Conservation (phyloP, 2,888 invertebrate species). For the Druceiella hillmani region DNA sequence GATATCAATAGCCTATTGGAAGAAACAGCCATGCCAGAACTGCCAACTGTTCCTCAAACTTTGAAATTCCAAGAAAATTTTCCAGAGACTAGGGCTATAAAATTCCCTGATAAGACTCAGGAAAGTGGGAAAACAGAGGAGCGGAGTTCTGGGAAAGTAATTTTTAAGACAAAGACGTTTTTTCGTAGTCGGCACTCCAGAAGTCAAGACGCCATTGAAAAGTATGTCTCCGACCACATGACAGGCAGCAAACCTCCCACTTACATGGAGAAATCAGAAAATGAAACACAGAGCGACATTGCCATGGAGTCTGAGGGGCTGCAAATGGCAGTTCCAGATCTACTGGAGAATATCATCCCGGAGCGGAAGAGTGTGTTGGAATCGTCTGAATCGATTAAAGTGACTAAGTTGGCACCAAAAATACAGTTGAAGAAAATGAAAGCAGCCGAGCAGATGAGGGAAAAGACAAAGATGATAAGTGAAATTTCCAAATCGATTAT, state of each 20-base stretch:
- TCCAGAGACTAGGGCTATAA: slow-evolving; percentile 47
- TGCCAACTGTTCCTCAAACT: slow-evolving; percentile 50
- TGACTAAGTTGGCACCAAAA: slow-evolving; percentile 49
- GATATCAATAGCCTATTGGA: slow-evolving; percentile 59
- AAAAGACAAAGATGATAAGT: slow-evolving; percentile 30
- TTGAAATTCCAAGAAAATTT: slow-evolving; percentile 53
- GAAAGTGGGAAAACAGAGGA: slow-evolving; percentile 30
- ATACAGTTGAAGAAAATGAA: slow-evolving; percentile 50
- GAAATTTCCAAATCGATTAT: slow-evolving; percentile 26
- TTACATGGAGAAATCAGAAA: slow-evolving; percentile 40
- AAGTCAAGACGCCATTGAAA: slow-evolving; percentile 50
- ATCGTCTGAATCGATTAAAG: slow-evolving; percentile 50
- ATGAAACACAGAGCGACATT: slow-evolving; percentile 41
- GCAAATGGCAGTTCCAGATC: too few species aligned
- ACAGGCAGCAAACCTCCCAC: slow-evolving; percentile 46
- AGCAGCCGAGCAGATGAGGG: slow-evolving; percentile 38
- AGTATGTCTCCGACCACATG: slow-evolving; percentile 48
- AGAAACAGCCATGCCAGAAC: slow-evolving; percentile 53
- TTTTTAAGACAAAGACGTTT: slow-evolving; percentile 52
- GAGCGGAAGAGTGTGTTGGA: slow-evolving; percentile 38
- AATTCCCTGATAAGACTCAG: slow-evolving; percentile 38
- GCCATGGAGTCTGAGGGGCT: slow-evolving; percentile 32
- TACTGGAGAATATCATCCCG: too few species aligned
- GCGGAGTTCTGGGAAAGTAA: slow-evolving; percentile 40
- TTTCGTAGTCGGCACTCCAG: slow-evolving; percentile 51